Percentiles rank a stretch among this genome's conserved stretches.
Conservation (phyloP, 2,113 vertebrate genomes). For the Psittacus erithacus region DNA sequence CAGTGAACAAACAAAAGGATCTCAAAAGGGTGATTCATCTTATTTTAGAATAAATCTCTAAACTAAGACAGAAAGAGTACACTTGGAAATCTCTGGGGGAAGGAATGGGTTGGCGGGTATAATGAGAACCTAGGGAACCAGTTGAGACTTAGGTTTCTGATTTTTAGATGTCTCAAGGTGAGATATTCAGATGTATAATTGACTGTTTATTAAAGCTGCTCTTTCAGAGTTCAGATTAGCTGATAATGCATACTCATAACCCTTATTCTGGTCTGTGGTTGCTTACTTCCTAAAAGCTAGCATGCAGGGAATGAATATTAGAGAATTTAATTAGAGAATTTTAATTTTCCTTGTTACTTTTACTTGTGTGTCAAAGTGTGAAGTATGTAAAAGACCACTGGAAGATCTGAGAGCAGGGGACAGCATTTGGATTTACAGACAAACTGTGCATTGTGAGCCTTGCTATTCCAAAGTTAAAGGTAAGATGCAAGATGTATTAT, state of each 20-base stretch:
- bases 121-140: not conserved
- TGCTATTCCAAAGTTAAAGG: constrained; percentile 90
- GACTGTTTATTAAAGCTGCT: not conserved
- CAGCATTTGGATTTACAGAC: constrained; percentile 91
- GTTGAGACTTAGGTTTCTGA: not conserved
- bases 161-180: not conserved
- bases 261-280: not conserved
- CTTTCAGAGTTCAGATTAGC: not conserved
- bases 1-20: not conserved
- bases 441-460: constrained; percentile 88
- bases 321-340: not conserved
- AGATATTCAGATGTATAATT: not conserved
- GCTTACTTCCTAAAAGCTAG: not conserved
- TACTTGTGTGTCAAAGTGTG: constrained; percentile 79
- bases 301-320: not conserved
- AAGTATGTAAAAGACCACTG: constrained; percentile 85
- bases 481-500: constrained; percentile 59
- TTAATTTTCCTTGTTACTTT: not conserved
- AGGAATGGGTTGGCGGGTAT: not conserved
- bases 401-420: constrained; percentile 91
- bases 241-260: not conserved
- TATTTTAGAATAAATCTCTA: not conserved
- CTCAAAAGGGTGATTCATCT: not conserved
- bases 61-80: not conserved
- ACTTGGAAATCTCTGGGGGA: not conserved